Percentiles rank a stretch among this genome's conserved stretches.
Conservation (phyloP, 2,113 vertebrate genomes). For the Hassar affinis region DNA sequence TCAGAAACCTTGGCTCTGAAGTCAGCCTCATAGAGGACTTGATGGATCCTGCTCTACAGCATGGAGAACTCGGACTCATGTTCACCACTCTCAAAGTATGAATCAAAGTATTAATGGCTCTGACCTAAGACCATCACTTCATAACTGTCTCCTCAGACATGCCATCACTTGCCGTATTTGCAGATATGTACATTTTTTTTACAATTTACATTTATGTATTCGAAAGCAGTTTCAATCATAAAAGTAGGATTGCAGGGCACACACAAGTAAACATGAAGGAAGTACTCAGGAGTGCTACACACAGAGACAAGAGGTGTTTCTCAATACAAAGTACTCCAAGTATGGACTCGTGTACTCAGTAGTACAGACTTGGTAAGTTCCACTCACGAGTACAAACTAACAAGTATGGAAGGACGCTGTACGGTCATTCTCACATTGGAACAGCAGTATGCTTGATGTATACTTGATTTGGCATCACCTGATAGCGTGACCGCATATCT, state of each 20-base stretch:
- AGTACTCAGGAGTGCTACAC: not conserved
- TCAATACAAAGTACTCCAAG: too few relatives aligned
- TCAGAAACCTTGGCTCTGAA: conserved; percentile 93
- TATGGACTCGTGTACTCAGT: too few relatives aligned
- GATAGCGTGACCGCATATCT: too few relatives aligned
- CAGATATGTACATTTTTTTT: not conserved
- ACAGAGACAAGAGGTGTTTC: not conserved
- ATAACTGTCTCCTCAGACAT: not conserved
- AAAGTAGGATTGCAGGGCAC: not conserved
- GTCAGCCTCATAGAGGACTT: conserved; percentile 92
- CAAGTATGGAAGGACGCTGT: too few relatives aligned
- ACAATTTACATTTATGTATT: not conserved
- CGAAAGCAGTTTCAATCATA: not conserved
- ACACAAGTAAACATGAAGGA: not conserved
- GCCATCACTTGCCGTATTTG: not conserved
- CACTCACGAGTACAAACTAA: too few relatives aligned
- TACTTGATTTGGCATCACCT: too few relatives aligned
- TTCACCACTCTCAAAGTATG: conserved; percentile 93
- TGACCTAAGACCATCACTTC: not conserved
- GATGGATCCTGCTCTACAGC: conserved; percentile 93
- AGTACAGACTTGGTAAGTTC: too few relatives aligned
- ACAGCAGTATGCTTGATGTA: too few relatives aligned
- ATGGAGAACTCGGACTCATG: conserved; percentile 94
- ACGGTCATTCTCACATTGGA: too few relatives aligned
- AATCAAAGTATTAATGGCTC: not conserved